phyloP scores from a whole-genome alignment of 2,797 vertebrate genomes.

The Ciconia nigra region DNA sequence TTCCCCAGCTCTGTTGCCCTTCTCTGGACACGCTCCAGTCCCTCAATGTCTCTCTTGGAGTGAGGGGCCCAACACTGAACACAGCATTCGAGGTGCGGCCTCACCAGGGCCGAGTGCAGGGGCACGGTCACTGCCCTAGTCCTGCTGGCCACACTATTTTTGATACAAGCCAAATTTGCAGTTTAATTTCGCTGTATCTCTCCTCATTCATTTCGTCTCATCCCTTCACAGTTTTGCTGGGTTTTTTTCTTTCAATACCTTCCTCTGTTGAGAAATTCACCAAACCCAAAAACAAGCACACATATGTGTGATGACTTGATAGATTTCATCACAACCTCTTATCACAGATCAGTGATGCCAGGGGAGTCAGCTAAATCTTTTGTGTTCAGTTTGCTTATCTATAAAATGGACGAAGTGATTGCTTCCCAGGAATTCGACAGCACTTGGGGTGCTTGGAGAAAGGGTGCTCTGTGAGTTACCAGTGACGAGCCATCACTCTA shows the following conservation, averaged over 20 bases:
- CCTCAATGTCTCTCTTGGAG: too few relatives aligned
- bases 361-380: neutral
- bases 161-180: neutral
- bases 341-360: neutral
- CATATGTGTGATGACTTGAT: neutral
- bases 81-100: too few relatives aligned
- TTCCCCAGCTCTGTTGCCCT: too few relatives aligned
- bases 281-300: neutral
- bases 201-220: neutral
- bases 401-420: neutral
- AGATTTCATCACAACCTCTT: neutral
- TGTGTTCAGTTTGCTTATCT: neutral
- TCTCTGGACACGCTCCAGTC: too few relatives aligned
- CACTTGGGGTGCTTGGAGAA: neutral
- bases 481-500: neutral
- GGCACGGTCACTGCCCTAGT: too few relatives aligned
- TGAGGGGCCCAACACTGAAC: too few relatives aligned
- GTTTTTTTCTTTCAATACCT: neutral
- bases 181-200: neutral
- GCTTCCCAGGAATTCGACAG: neutral
- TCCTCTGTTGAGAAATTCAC: neutral
- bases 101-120: too few relatives aligned
- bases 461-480: neutral
- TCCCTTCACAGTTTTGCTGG: neutral
- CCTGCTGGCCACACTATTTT: too few relatives aligned